These are phyloP conservation scores for Drosophila planitibia DNA, from an alignment of 2,888 invertebrate species.

Conservation along the genomic window DNA sequence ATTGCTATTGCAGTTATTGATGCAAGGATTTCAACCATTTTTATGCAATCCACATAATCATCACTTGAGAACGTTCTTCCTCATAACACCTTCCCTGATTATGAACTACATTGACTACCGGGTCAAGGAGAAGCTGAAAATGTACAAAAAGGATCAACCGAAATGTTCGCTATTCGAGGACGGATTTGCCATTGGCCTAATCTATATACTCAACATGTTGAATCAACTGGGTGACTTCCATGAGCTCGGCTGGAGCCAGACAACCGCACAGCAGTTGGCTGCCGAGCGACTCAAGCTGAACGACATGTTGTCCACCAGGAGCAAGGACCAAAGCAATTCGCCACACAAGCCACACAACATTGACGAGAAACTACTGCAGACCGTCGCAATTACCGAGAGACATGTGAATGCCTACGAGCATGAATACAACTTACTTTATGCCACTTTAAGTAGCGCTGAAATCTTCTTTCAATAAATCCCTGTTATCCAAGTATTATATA, in stretches of 20 bases:
- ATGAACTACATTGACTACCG: constrained; percentile 98
- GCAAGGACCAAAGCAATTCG: constrained; percentile 83
- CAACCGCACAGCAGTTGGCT: constrained; percentile 91
- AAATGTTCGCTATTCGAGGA: constrained; percentile 98
- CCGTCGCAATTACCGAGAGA: constrained; percentile 94
- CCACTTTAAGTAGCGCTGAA: constrained; percentile 96
- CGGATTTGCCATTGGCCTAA: constrained; percentile 98
- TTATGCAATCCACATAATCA: constrained; percentile 94
- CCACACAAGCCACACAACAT: constrained; percentile 3
- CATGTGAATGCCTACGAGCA: constrained; percentile 91
- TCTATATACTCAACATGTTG: constrained; percentile 95
- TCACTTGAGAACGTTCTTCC: constrained; percentile 96
- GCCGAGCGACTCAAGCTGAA: constrained; percentile 87
- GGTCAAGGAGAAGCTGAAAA: constrained; percentile 95
- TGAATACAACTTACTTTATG: constrained; percentile 96
- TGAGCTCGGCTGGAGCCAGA: constrained; percentile 97
- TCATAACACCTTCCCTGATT: constrained; percentile 96
- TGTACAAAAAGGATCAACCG: constrained; percentile 90
- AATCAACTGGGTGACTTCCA: constrained; percentile 95
- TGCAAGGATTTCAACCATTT: constrained; percentile 96
- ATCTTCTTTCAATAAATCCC: constrained; percentile 93
- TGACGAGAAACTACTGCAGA: constrained; percentile 94
- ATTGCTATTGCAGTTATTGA: constrained; percentile 88
- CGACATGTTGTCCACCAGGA: constrained; percentile 86
- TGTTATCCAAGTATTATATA: neutral